These are phyloP conservation scores for Xestia xanthographa DNA, from an alignment of 2,888 invertebrate species.

Conservation along the genomic window DNA sequence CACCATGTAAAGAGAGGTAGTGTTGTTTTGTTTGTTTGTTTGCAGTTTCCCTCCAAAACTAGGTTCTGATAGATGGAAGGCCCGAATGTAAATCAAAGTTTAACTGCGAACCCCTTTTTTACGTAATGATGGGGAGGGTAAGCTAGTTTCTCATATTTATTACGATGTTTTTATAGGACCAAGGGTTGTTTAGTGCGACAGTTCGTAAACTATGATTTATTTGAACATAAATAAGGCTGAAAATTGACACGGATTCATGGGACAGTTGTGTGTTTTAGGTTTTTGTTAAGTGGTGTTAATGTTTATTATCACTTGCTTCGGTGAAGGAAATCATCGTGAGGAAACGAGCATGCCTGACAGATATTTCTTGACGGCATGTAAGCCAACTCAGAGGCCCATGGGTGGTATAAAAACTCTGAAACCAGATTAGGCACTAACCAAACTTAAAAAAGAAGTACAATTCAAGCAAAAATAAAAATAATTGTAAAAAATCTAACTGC, in stretches of 20 bases:
- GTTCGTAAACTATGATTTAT: slow-evolving; percentile 45
- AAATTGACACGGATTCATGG: slow-evolving; percentile 5
- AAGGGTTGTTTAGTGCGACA: slow-evolving; percentile 5
- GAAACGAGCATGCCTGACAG: too few species aligned
- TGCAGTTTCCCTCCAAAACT: slow-evolving; percentile 23
- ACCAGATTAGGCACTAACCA: too few species aligned
- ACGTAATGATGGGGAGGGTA: slow-evolving; percentile 30
- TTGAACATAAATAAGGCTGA: background rate
- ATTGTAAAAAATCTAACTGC: background rate
- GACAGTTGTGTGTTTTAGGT: background rate
- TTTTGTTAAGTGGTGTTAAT: background rate
- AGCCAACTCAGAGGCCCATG: too few species aligned
- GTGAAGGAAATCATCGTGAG: too few species aligned
- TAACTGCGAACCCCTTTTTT: slow-evolving; percentile 52
- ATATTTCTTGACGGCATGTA: too few species aligned
- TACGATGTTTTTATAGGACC: slow-evolving; percentile 31
- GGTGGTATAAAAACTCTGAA: too few species aligned
- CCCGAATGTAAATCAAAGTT: slow-evolving; percentile 51
- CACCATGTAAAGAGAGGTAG: background rate
- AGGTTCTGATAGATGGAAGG: slow-evolving; percentile 46
- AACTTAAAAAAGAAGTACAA: too few species aligned
- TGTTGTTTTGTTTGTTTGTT: slow-evolving; percentile 40
- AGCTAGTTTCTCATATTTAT: slow-evolving; percentile 56
- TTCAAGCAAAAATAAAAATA: background rate
- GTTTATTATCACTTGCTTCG: too few species aligned